Evolutionary conservation across 2,113 vertebrate genomes (phyloP).

Genomic region (Gopherus flavomarginatus): DNA sequence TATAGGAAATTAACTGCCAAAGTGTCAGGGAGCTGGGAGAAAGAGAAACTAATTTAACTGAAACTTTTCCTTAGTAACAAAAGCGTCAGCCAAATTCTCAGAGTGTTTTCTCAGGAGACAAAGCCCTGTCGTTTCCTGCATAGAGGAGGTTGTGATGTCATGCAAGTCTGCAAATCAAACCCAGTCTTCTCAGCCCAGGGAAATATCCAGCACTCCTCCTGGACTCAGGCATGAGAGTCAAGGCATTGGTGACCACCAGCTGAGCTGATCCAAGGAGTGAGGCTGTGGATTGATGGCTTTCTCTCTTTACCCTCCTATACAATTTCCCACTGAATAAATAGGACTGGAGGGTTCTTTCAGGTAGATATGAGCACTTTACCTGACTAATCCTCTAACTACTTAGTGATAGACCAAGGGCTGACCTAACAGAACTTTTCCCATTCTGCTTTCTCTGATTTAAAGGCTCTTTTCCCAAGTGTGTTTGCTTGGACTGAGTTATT

Average conservation of each 20-base stretch:
- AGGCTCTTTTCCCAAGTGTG: neutral
- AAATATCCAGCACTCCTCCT: neutral
- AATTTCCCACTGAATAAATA: accelerated
- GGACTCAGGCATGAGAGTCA: neutral
- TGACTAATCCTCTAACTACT: neutral
- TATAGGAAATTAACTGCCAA: neutral
- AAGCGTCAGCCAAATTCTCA: neutral
- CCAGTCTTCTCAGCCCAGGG: neutral
- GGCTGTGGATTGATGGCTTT: neutral
- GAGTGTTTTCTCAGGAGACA: neutral
- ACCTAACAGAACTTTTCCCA: neutral
- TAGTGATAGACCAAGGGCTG: neutral
- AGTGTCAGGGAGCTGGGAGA: neutral
- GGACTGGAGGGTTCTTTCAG: neutral
- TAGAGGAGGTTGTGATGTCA: neutral
- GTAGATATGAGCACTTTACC: neutral
- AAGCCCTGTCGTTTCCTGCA: neutral
- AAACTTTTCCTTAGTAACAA: too few relatives aligned
- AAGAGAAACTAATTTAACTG: neutral
- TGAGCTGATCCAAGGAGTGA: neutral
- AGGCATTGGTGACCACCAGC: neutral
- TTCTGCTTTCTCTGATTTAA: neutral
- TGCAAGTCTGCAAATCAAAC: neutral
- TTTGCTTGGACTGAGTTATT: neutral
- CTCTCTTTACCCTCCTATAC: neutral